Evolutionary conservation across 2,113 vertebrate species (phyloP).

Genomic region (Mystacornis crossleyi): DNA sequence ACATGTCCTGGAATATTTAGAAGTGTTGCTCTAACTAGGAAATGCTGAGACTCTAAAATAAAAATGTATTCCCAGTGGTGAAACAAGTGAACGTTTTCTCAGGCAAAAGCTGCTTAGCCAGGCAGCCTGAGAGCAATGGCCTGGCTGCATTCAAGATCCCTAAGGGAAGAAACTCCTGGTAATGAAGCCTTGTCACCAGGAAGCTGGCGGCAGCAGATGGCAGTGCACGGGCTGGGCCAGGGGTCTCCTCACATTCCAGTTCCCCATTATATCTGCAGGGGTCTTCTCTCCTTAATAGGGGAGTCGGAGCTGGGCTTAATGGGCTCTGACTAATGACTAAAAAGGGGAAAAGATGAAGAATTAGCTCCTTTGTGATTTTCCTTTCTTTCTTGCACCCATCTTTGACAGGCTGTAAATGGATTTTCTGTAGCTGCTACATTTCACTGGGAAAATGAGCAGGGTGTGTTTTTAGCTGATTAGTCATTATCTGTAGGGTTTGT

Average conservation of each 20-base stretch:
- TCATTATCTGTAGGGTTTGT: background rate
- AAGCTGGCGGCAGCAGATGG: background rate
- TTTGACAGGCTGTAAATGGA: conserved; percentile 15
- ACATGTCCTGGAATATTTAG: background rate
- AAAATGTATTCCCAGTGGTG: background rate
- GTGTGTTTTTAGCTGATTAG: background rate
- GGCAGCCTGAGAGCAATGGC: background rate
- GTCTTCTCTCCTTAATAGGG: background rate
- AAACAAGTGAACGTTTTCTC: background rate
- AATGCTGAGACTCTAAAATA: background rate
- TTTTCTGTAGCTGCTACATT: conserved; percentile 5
- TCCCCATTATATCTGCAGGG: background rate
- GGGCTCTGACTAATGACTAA: conserved; percentile 21
- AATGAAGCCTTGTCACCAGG: background rate
- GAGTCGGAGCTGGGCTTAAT: background rate
- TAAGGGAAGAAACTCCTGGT: background rate
- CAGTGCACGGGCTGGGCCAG: background rate
- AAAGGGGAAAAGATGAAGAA: background rate
- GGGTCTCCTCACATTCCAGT: background rate
- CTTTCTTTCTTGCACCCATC: background rate
- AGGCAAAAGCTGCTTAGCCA: background rate
- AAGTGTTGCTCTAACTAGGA: background rate
- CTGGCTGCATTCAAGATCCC: background rate
- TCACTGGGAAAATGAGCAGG: background rate
- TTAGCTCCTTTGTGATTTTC: conserved; percentile 4